Conservation (phyloP, 1,140 invertebrate genomes). For the Lepidurus arcticus region DNA sequence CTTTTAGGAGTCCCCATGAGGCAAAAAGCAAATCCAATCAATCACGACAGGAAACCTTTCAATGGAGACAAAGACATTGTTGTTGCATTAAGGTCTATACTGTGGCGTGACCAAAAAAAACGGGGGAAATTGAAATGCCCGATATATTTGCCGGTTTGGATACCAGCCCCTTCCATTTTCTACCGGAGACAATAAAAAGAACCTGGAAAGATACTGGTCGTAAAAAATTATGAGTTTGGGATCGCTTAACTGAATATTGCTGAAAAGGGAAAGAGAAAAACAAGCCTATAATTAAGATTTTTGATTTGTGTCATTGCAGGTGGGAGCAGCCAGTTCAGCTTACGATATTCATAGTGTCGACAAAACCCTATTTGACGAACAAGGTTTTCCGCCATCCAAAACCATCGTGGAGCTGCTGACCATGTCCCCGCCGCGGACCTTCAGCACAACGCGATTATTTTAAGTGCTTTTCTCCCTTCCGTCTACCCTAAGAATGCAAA, state of each 20-base stretch:
- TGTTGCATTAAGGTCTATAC: neutral
- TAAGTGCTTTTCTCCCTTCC: neutral
- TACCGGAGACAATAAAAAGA: neutral
- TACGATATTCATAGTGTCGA: neutral
- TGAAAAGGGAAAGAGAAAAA: no score
- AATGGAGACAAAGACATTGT: conserved; percentile 7
- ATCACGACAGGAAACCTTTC: neutral
- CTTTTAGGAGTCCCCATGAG: neutral
- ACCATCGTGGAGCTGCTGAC: neutral
- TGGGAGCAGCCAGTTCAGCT: neutral
- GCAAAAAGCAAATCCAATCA: neutral
- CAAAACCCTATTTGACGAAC: neutral
- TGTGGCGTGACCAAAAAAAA: neutral
- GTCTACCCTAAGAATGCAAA: neutral
- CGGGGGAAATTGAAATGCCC: neutral
- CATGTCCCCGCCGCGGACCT: neutral
- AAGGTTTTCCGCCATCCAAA: neutral
- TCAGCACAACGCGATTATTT: neutral
- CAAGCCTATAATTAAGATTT: neutral
- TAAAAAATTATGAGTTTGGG: neutral
- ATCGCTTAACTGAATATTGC: no score
- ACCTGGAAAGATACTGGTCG: neutral
- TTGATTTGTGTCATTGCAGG: neutral
- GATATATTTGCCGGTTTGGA: neutral
- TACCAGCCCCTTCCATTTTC: neutral